These are phyloP conservation scores for Gadus chalcogrammus DNA, from an alignment of 2,113 vertebrate species.

Conservation along the genomic window DNA sequence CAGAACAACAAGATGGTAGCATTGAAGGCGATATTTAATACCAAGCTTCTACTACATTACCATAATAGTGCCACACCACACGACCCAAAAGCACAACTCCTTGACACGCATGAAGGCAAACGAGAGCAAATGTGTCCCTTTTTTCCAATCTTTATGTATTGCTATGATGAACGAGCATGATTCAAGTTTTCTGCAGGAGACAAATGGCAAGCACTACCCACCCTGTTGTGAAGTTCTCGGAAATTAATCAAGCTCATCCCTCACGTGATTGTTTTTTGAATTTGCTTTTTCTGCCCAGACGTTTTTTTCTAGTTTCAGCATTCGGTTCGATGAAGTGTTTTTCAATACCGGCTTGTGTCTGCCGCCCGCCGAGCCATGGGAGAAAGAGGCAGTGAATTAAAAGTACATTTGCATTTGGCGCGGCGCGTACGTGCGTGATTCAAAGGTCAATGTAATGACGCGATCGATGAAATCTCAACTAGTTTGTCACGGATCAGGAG, in stretches of 20 bases:
- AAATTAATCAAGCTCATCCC: background rate
- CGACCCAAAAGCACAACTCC: too few relatives aligned
- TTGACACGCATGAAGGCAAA: too few relatives aligned
- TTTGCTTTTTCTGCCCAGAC: background rate
- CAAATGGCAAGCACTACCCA: background rate
- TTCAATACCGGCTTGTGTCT: conserved; percentile 32
- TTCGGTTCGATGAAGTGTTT: conserved; percentile 27
- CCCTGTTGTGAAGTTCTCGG: background rate
- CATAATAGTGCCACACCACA: too few relatives aligned
- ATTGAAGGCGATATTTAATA: too few relatives aligned
- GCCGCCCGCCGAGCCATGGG: conserved; percentile 5
- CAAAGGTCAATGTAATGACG: conserved; percentile 46
- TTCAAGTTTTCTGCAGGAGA: background rate
- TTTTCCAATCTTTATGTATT: background rate
- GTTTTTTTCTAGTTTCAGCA: background rate
- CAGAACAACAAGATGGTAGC: too few relatives aligned
- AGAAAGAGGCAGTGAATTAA: conserved; percentile 31
- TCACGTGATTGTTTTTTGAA: background rate
- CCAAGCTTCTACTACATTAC: too few relatives aligned
- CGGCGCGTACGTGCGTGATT: conserved; percentile 1
- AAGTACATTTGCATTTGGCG: conserved; percentile 40
- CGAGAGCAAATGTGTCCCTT: too few relatives aligned
- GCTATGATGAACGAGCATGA: background rate
- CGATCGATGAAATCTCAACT: conserved; percentile 30
- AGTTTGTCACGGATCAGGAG: conserved; percentile 44